Evolutionary conservation across 2,888 invertebrate species (phyloP).

Genomic region (Folsomia manolachei): DNA sequence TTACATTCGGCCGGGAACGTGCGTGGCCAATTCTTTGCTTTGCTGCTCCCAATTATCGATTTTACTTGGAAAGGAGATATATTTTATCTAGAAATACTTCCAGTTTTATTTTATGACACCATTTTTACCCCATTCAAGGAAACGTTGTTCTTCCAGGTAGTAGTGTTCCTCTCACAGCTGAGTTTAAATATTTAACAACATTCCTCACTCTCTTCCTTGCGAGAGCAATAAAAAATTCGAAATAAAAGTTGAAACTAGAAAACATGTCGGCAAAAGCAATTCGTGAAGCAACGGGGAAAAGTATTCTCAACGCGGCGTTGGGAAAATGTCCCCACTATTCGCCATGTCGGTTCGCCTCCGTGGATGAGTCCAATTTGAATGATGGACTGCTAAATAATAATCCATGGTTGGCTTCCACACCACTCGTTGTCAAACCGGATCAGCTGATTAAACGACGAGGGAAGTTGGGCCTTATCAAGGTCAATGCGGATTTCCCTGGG

Average conservation of each 20-base stretch:
- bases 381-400: slow-evolving; percentile 69
- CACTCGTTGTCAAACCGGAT: slow-evolving; percentile 95
- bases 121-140: too few species aligned
- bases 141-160: background rate
- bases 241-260: background rate
- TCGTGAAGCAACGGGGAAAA: slow-evolving; percentile 89
- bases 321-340: slow-evolving; percentile 64
- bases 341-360: slow-evolving; percentile 76
- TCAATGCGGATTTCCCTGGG: slow-evolving; percentile 76
- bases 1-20: slow-evolving; percentile 17
- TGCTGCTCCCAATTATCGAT: background rate
- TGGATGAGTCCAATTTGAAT: slow-evolving; percentile 76
- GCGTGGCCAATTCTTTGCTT: background rate
- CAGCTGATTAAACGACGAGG: slow-evolving; percentile 97
- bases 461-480: slow-evolving; percentile 93
- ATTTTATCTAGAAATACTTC: background rate
- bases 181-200: background rate
- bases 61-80: background rate
- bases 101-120: background rate
- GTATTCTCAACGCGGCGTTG: slow-evolving; percentile 80
- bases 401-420: slow-evolving; percentile 69
- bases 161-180: background rate
- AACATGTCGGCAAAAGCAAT: slow-evolving; percentile 95
- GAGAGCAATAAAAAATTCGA: too few species aligned
- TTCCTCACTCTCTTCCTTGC: too few species aligned